phyloP scores from a whole-genome alignment of 64 coral and sea anemone genomes.

The Actinia tenebrosa region DNA sequence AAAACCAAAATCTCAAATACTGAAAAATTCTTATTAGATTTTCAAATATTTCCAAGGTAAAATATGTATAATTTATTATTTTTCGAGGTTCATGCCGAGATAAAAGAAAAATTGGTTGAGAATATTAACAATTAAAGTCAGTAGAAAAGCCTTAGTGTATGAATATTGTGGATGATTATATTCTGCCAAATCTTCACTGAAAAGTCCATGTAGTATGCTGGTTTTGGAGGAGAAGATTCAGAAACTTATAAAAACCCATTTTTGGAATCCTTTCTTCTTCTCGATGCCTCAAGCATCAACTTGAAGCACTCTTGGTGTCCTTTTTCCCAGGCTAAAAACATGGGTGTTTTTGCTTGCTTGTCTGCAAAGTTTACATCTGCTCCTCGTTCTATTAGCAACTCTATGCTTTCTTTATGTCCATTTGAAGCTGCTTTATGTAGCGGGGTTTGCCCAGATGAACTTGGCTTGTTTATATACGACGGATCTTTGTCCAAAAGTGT shows the following conservation, averaged over 20 bases:
- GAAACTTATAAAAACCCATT: neutral
- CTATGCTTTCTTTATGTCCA: conserved; percentile 54
- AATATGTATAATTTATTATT: neutral
- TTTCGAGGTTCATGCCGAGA: neutral
- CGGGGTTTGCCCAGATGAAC: conserved; percentile 62
- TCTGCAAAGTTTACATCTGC: conserved; percentile 46
- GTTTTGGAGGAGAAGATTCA: neutral
- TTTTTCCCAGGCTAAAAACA: conserved; percentile 58
- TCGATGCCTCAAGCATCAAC: conserved; percentile 48
- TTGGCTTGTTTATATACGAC: conserved; percentile 54
- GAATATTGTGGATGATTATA: neutral
- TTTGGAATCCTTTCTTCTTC: neutral
- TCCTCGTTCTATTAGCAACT: conserved; percentile 53
- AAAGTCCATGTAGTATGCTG: neutral
- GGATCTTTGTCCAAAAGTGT: conserved; percentile 56
- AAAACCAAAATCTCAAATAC: no score
- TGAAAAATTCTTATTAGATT: neutral
- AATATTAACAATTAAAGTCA: neutral
- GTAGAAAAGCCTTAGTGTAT: neutral
- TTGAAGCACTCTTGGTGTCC: conserved; percentile 61
- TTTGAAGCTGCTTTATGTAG: conserved; percentile 50
- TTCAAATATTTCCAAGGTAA: neutral
- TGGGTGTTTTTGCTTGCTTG: conserved; percentile 47
- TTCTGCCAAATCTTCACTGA: neutral
- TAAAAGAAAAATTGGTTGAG: neutral